Evolutionary conservation across 2,888 invertebrate genomes (phyloP).

Genomic region (Andricus curvator): DNA sequence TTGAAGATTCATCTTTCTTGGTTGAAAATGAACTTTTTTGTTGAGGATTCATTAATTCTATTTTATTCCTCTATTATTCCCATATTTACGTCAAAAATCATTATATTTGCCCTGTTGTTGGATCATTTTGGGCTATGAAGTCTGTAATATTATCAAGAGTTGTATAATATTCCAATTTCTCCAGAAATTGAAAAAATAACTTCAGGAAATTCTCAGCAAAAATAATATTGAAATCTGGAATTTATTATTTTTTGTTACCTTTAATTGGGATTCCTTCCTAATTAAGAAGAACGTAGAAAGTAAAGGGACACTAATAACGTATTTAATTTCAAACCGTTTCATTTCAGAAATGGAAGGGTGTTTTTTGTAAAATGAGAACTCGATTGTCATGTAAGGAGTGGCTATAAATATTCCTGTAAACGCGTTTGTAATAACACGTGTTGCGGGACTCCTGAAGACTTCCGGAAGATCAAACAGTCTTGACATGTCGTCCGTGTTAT

Average conservation of each 20-base stretch:
- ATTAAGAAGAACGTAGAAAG: neutral
- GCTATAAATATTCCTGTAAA: slow-evolving; percentile 32
- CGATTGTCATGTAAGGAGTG: slow-evolving; percentile 22
- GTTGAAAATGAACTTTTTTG: no score
- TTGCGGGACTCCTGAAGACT: slow-evolving; percentile 26
- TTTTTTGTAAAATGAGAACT: neutral
- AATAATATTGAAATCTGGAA: no score
- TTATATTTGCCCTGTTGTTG: no score
- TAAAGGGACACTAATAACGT: neutral
- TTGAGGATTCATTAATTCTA: no score
- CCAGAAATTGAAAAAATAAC: no score
- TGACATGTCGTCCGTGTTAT: slow-evolving; percentile 44
- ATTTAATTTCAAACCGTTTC: neutral
- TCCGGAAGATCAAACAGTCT: slow-evolving; percentile 29
- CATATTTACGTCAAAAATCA: no score
- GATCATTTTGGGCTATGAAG: no score
- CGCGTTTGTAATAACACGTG: slow-evolving; percentile 41
- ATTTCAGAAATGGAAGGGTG: slow-evolving; percentile 17
- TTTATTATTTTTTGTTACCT: no score
- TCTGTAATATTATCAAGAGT: neutral
- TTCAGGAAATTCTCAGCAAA: no score
- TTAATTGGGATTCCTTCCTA: no score
- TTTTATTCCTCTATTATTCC: no score
- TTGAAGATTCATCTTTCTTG: no score
- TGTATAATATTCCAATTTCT: neutral